A percentile compares a stretch with the other conserved stretches of the same genome.
Evolutionary conservation across 2,113 vertebrate species (phyloP).

Genomic region (Cygnus buccinator): DNA sequence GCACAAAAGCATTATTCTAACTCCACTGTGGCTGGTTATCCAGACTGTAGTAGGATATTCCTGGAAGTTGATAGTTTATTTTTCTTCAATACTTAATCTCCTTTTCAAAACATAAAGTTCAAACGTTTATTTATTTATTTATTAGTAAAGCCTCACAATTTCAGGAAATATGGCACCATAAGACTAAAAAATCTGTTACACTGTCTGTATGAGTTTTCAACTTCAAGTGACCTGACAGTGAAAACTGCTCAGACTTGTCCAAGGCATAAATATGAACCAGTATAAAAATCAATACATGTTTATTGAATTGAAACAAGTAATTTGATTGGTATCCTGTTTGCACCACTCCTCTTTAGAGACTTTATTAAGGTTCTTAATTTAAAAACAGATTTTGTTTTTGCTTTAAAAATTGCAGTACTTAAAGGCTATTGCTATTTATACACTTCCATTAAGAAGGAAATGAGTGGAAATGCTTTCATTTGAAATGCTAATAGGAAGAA

Average conservation of each 20-base stretch:
- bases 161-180: not conserved
- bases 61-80: not conserved
- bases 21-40: not conserved
- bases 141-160: not conserved
- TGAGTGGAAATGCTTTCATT: slow-evolving; percentile 49
- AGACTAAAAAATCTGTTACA: not conserved
- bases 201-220: not conserved
- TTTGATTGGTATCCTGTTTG: not conserved
- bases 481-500: slow-evolving; percentile 61
- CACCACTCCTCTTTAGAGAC: not conserved
- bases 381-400: not conserved
- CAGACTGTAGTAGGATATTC: not conserved
- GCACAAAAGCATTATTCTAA: not conserved
- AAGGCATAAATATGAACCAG: not conserved
- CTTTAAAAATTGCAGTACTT: not conserved
- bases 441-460: slow-evolving; percentile 58
- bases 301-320: not conserved
- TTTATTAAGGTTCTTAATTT: not conserved
- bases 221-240: not conserved
- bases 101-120: not conserved
- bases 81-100: not conserved
- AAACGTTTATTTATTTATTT: not conserved
- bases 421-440: slow-evolving; percentile 59
- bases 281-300: not conserved
- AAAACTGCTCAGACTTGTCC: not conserved